Percentiles rank a stretch among this genome's conserved stretches.
These are phyloP conservation scores for Hippocampus kuda DNA, from an alignment of 2,797 vertebrate species.

Conservation along the genomic window DNA sequence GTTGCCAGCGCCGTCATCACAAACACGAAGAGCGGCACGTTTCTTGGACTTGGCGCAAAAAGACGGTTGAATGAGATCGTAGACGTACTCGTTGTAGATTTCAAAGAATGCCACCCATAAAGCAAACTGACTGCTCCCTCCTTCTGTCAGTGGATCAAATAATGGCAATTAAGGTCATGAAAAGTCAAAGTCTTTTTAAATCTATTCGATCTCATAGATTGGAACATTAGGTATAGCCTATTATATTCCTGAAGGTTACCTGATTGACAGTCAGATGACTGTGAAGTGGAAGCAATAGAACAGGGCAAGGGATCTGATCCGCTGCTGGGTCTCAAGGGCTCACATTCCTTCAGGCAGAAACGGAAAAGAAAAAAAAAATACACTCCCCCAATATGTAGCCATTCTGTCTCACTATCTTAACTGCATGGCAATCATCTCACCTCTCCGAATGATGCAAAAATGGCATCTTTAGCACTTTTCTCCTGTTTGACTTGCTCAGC, in stretches of 20 bases:
- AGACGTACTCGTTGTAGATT: constrained; percentile 85
- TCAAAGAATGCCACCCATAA: constrained; percentile 86
- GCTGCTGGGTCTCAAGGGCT: constrained; percentile 26
- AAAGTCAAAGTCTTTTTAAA: not conserved
- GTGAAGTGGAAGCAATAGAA: constrained; percentile 31
- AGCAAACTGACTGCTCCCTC: constrained; percentile 54
- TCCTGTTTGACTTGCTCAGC: constrained; percentile 73
- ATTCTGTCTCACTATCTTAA: not conserved
- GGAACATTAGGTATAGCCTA: no score
- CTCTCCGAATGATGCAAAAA: constrained; percentile 75
- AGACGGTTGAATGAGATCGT: constrained; percentile 71
- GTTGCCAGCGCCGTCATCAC: constrained; percentile 77
- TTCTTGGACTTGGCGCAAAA: constrained; percentile 65
- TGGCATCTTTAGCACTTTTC: constrained; percentile 60
- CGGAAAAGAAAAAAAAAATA: not conserved
- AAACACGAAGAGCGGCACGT: constrained; percentile 70
- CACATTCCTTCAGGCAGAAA: constrained; percentile 46
- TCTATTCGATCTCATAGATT: no score
- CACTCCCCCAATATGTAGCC: not conserved
- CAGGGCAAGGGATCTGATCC: constrained; percentile 22
- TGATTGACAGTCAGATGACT: constrained; percentile 41
- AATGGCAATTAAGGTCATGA: not conserved
- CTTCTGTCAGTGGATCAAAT: not conserved
- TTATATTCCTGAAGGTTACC: constrained; percentile 33
- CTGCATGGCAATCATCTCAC: constrained; percentile 41